phyloP scores from a whole-genome alignment of 1,140 invertebrate genomes.

The fruit fly (Drosophila melanogaster) region DNA sequence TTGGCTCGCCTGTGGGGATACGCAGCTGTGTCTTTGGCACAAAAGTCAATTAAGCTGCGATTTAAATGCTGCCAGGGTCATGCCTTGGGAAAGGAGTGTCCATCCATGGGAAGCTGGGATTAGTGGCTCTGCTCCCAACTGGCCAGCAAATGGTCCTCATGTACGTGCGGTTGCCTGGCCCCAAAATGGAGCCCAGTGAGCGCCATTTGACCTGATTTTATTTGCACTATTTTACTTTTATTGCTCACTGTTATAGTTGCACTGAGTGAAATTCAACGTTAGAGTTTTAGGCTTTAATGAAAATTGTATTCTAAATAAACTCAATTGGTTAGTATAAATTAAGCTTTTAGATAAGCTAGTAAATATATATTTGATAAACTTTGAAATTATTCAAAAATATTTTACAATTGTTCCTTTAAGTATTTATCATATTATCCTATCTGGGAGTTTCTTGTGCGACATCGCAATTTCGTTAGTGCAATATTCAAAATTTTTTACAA shows the following conservation, averaged over 20 bases:
- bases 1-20: slow-evolving; percentile 64
- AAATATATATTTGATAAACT: too few species aligned
- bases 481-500: not conserved
- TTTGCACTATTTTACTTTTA: slow-evolving; percentile 82
- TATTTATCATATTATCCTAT: too few species aligned
- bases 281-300: not conserved
- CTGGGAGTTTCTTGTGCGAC: too few species aligned
- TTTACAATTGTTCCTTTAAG: too few species aligned
- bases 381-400: too few species aligned
- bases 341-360: too few species aligned
- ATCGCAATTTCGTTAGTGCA: too few species aligned
- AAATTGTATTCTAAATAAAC: not conserved
- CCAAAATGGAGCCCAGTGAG: slow-evolving; percentile 58
- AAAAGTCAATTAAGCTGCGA: slow-evolving; percentile 78
- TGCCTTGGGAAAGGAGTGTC: slow-evolving; percentile 62
- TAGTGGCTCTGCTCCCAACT: slow-evolving; percentile 21
- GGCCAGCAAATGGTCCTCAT: slow-evolving; percentile 44
- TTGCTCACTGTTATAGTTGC: slow-evolving; percentile 63
- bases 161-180: slow-evolving; percentile 36
- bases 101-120: slow-evolving; percentile 41
- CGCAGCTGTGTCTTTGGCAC: slow-evolving; percentile 57
- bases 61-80: slow-evolving; percentile 79
- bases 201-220: slow-evolving; percentile 81
- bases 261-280: not conserved
- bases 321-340: too few species aligned